phyloP scores from a whole-genome alignment of 2,888 invertebrate genomes.

The Leucophora obtusa region DNA sequence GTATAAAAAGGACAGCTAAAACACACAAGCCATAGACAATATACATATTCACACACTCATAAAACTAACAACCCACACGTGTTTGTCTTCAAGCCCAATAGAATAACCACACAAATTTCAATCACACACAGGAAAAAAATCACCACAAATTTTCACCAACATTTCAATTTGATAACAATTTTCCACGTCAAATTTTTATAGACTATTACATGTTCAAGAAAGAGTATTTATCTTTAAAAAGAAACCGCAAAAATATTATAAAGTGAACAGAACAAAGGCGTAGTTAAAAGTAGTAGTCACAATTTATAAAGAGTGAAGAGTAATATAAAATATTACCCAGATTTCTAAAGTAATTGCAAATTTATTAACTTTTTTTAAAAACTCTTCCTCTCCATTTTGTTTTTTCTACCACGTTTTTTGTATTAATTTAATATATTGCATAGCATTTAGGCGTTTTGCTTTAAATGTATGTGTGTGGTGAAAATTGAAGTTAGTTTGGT shows the following conservation, averaged over 20 bases:
- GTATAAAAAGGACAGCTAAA: constrained; percentile 12
- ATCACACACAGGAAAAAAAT: constrained; percentile 38
- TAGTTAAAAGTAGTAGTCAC: not conserved
- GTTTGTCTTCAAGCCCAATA: constrained; percentile 42
- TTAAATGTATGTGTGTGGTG: constrained; percentile 22
- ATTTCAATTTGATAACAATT: constrained; percentile 63
- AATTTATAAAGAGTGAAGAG: too few species aligned
- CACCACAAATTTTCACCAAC: constrained; percentile 59
- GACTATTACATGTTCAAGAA: constrained; percentile 44
- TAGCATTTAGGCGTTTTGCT: constrained; percentile 36
- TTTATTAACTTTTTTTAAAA: not conserved
- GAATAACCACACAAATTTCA: constrained; percentile 35
- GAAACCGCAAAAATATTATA: constrained; percentile 1
- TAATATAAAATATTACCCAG: not conserved
- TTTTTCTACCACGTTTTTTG: constrained; percentile 2
- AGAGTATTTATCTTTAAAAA: constrained; percentile 44
- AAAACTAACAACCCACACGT: constrained; percentile 52
- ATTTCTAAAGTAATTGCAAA: too few species aligned
- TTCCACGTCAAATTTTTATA: constrained; percentile 60
- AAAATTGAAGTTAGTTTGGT: constrained; percentile 28
- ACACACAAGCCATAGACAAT: not conserved
- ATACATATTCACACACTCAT: constrained; percentile 7
- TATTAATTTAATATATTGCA: constrained; percentile 32
- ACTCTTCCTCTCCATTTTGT: not conserved
- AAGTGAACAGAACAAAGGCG: constrained; percentile 14